phyloP scores from a whole-genome alignment of 1,140 invertebrate genomes.

The Papilio aristodemus region DNA sequence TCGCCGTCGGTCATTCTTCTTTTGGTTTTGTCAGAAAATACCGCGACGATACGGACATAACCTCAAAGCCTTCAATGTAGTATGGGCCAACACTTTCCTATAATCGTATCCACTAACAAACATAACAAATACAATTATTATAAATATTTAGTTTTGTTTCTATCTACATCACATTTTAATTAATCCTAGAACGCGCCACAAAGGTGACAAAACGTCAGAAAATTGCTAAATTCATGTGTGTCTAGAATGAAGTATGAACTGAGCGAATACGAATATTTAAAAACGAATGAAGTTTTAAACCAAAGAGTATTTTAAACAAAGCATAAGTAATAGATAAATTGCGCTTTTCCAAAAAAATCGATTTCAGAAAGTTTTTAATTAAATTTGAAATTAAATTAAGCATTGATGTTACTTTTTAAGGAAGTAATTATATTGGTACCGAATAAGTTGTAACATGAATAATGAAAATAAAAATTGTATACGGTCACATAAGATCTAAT shows the following conservation, averaged over 20 bases:
- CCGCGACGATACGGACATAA: conserved; percentile 66
- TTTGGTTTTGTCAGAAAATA: conserved; percentile 52
- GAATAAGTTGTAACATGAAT: no score
- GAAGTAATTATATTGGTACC: no score
- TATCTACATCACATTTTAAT: conserved; percentile 43
- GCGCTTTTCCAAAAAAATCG: background rate
- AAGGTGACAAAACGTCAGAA: conserved; percentile 40
- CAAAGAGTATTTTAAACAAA: background rate
- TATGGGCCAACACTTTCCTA: background rate
- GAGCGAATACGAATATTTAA: conserved; percentile 29
- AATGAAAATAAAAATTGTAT: no score
- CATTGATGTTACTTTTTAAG: no score
- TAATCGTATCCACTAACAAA: conserved; percentile 32
- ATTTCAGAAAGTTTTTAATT: no score
- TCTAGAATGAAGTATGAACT: conserved; percentile 17
- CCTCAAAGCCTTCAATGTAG: conserved; percentile 52
- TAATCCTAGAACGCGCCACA: conserved; percentile 45
- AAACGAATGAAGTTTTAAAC: conserved; percentile 28
- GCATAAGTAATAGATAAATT: background rate
- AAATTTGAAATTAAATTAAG: no score
- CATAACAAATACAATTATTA: conserved; percentile 34
- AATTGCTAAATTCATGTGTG: conserved; percentile 23
- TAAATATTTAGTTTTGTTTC: conserved; percentile 37
- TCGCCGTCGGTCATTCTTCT: conserved; percentile 66
- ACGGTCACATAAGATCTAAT: no score